Conservation (phyloP, 2,113 vertebrate species). For the Colistium nudipinnis region DNA sequence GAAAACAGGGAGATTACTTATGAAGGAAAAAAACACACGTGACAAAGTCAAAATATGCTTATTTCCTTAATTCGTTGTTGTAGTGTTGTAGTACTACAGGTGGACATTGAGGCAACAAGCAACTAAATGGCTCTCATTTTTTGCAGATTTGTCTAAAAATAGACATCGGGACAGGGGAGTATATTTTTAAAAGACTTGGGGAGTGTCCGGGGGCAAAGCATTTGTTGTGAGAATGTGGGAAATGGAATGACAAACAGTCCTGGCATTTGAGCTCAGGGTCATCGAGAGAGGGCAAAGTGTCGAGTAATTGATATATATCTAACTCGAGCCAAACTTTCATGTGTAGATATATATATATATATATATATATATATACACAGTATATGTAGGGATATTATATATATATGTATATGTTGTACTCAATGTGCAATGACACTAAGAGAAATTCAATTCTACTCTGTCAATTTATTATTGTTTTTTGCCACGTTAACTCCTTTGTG, state of each 20-base stretch:
- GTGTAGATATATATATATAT: too few species aligned
- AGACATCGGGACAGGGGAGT: conserved; percentile 15
- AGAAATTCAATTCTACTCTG: too few species aligned
- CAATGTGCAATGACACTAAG: too few species aligned
- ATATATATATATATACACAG: too few species aligned
- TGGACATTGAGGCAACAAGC: not conserved
- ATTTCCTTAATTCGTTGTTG: not conserved
- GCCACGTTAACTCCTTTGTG: too few species aligned
- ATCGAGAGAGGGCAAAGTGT: conserved; percentile 38
- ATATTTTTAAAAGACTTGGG: conserved; percentile 54
- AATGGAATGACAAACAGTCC: conserved; percentile 70
- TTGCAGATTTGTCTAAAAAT: conserved; percentile 59
- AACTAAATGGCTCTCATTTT: conserved; percentile 19
- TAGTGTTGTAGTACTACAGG: conserved; percentile 24
- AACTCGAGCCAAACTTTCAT: too few species aligned
- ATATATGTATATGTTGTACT: too few species aligned
- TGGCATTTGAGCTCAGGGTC: conserved; percentile 70
- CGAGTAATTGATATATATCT: conserved; percentile 26
- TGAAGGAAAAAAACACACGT: not conserved
- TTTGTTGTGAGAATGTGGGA: conserved; percentile 72
- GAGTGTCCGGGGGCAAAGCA: conserved; percentile 62
- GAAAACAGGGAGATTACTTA: not conserved
- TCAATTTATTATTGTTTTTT: too few species aligned
- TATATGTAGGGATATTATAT: too few species aligned
- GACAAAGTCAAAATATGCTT: not conserved